Conservation (phyloP, 2,797 vertebrate genomes). For the Acanthurus lineatus region DNA sequence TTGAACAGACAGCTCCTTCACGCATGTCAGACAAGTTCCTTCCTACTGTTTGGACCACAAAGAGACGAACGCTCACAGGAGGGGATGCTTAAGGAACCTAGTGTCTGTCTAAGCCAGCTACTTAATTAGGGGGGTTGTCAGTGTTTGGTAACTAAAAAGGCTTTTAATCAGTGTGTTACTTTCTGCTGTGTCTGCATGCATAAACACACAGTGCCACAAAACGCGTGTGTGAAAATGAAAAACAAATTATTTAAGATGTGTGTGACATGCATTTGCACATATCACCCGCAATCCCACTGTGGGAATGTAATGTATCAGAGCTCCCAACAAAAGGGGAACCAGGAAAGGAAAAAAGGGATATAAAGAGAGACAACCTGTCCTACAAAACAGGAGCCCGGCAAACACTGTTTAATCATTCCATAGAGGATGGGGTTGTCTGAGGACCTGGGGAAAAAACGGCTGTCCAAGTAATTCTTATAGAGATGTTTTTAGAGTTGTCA, state of each 20-base stretch:
- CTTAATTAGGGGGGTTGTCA: constrained; percentile 73
- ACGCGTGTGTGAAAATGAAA: constrained; percentile 51
- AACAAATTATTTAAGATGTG: constrained; percentile 60
- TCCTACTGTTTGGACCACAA: constrained; percentile 83
- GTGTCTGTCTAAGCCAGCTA: constrained; percentile 77
- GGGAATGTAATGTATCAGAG: constrained; percentile 54
- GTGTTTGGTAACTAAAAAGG: constrained; percentile 59
- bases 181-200: constrained; percentile 50
- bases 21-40: constrained; percentile 85
- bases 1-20: constrained; percentile 84
- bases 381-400: constrained; percentile 47
- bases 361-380: constrained; percentile 34
- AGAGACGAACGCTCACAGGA: constrained; percentile 79
- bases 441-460: constrained; percentile 52
- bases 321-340: constrained; percentile 41
- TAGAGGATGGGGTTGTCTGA: constrained; percentile 50
- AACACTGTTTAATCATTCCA: constrained; percentile 37
- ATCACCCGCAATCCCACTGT: constrained; percentile 59
- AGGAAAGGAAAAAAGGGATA: constrained; percentile 30
- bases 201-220: constrained; percentile 58
- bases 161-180: constrained; percentile 54
- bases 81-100: constrained; percentile 75
- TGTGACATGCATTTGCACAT: constrained; percentile 48
- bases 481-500: constrained; percentile 51
- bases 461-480: constrained; percentile 21